Evolutionary conservation across 1,140 invertebrate species (phyloP), one percentile per base, ranked within the genome.

Genomic region (Steinernema khuongi): DNA sequence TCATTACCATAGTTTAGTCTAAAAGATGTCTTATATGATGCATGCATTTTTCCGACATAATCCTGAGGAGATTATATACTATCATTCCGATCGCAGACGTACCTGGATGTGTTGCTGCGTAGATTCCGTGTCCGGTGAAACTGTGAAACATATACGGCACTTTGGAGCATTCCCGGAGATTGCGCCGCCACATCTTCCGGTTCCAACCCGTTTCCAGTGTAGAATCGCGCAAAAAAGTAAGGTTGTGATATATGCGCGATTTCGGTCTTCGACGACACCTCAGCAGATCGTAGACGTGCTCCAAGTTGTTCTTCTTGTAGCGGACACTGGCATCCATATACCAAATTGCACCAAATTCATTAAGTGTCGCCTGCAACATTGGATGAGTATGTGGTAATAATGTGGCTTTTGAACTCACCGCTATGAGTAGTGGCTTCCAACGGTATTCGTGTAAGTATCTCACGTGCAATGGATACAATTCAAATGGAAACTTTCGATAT

Each of bases 61-160:
- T n/a, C n/a, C n/a, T n/a, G n/a, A n/a, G n/a, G n/a, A n/a, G n/a
- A n/a, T n/a, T n/a, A n/a, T n/a, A n/a, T n/a, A n/a, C n/a, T n/a
- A n/a, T n/a, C n/a, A n/a, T n/a, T n/a, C n/a, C n/a, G n/a, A n/a
- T n/a, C n/a, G n/a, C 17, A 7, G 19, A 7, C 31, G 68, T 74
- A 75, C 74, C 70, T 74, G 60, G 32, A 70, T 75, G 31, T 1
- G 74, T 75, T 4, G 69, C 72, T 0, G 70, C 31, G 26, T 41
- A 60, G 18, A 75, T 75, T 7, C 74, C 74, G 29, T 75, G 74
- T 28, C 74, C 72, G 31, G 69, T 69, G 33, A 67, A 75, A 1
- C 74, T 68, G 29, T 75, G 74, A 2, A 75, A n/a, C 33, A 75
- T 19, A 74, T 75, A 75, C 19, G 36, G 31, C 26, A 44, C n/a